Evolutionary conservation across 2,797 vertebrate genomes (phyloP).

Genomic region (Alauda arvensis): DNA sequence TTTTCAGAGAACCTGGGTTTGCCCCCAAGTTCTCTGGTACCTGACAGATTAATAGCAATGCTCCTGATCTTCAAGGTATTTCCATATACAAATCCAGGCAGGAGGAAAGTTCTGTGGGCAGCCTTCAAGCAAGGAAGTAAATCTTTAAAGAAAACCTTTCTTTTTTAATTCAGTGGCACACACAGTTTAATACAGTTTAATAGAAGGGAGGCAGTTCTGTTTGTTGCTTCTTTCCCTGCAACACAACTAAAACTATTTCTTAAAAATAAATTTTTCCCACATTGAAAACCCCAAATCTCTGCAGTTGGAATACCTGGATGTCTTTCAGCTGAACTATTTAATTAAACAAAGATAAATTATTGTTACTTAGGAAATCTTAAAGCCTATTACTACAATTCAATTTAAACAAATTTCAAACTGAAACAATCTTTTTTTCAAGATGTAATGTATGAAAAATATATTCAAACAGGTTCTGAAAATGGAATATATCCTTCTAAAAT

Average conservation of each 20-base stretch:
- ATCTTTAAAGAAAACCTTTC: not conserved
- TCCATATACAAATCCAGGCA: not conserved
- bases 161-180: not conserved
- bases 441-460: too few species aligned
- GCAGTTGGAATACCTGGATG: not conserved
- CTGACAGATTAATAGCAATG: not conserved
- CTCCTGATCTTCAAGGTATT: not conserved
- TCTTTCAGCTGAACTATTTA: not conserved
- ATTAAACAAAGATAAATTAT: not conserved
- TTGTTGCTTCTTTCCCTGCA: not conserved
- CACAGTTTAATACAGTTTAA: not conserved
- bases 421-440: not conserved
- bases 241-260: too few species aligned
- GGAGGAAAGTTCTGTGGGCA: not conserved
- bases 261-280: not conserved
- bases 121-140: not conserved
- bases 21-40: not conserved
- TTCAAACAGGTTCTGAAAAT: not conserved
- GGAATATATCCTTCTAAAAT: not conserved
- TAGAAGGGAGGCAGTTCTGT: not conserved
- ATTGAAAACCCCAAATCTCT: accelerated
- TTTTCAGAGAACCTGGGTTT: not conserved
- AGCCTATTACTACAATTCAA: not conserved
- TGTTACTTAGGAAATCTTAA: not conserved
- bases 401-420: not conserved